Percentiles rank a stretch among this genome's conserved stretches.
phyloP scores from a whole-genome alignment of 2,113 vertebrate species.

The Mionectes macconnelli region DNA sequence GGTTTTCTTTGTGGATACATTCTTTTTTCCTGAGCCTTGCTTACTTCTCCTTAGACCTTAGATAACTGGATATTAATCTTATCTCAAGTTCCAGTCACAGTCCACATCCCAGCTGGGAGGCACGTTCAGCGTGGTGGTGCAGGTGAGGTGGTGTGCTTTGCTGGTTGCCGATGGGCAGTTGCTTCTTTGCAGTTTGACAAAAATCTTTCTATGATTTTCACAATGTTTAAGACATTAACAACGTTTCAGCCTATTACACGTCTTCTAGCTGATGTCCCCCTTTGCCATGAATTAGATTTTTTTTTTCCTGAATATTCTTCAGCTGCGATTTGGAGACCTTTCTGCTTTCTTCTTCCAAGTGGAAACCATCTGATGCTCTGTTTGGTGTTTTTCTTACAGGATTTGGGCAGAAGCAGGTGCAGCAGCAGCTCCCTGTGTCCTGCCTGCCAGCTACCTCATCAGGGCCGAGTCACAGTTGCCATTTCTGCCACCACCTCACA shows the following conservation, averaged over 20 bases:
- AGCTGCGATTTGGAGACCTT: background rate
- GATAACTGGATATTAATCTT: background rate
- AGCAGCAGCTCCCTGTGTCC: accelerated
- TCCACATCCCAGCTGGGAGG: background rate
- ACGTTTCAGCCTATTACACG: background rate
- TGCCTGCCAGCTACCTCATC: accelerated
- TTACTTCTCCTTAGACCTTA: background rate
- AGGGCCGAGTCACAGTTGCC: background rate
- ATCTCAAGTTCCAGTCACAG: background rate
- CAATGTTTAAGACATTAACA: background rate
- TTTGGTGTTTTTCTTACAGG: accelerated
- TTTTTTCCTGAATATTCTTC: background rate
- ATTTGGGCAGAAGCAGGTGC: background rate
- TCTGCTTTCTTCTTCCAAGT: background rate
- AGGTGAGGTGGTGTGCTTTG: background rate
- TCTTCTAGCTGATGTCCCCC: background rate
- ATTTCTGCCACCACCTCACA: background rate
- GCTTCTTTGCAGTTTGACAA: background rate
- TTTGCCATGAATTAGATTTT: background rate
- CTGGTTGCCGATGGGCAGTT: background rate
- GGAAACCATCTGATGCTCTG: background rate
- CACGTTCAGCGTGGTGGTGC: background rate
- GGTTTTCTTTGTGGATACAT: background rate
- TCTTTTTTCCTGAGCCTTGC: background rate
- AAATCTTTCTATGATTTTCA: background rate